These are phyloP conservation scores for Drosophila gunungcola DNA, from an alignment of 1,140 invertebrate species.

Conservation along the genomic window DNA sequence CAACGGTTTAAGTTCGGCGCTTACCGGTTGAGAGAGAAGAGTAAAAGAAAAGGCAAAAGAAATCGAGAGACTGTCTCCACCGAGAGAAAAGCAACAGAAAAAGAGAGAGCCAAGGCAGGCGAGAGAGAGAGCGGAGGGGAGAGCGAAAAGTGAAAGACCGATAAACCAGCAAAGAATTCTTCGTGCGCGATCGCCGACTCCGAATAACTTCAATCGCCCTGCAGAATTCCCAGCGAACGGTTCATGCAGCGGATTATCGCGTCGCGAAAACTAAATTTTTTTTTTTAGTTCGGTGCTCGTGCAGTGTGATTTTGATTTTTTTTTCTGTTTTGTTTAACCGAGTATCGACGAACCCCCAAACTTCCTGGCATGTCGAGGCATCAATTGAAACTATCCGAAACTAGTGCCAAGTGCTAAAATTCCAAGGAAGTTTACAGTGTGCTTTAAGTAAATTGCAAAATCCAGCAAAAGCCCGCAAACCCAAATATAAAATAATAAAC, in stretches of 20 bases:
- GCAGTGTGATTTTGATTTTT: conserved; percentile 11
- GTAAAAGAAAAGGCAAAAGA: not conserved
- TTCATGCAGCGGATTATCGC: conserved; percentile 40
- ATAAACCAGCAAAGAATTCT: conserved; percentile 14
- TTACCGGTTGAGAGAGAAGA: conserved; percentile 4
- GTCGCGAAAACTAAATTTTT: conserved; percentile 28
- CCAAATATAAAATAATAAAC: conserved; percentile 11
- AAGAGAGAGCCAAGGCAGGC: not conserved
- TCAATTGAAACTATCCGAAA: conserved; percentile 13
- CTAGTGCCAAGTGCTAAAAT: conserved; percentile 21
- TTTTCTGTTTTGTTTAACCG: conserved; percentile 25
- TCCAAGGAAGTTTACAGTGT: conserved; percentile 30
- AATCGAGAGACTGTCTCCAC: conserved; percentile 1
- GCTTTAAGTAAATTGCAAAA: conserved; percentile 42
- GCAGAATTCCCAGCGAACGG: conserved; percentile 62
- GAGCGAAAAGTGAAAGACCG: conserved; percentile 61
- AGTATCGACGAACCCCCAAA: conserved; percentile 4
- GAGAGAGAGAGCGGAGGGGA: not conserved
- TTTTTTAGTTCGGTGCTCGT: conserved; percentile 34
- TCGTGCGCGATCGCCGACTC: conserved; percentile 22
- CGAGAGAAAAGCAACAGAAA: conserved; percentile 3
- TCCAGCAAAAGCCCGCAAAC: conserved; percentile 12
- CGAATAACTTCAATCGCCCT: conserved; percentile 53
- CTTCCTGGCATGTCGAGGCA: conserved; percentile 22
- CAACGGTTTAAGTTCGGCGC: conserved; percentile 56